Evolutionary conservation across 2,797 vertebrate species (phyloP).

Genomic region (Acanthornis magna): DNA sequence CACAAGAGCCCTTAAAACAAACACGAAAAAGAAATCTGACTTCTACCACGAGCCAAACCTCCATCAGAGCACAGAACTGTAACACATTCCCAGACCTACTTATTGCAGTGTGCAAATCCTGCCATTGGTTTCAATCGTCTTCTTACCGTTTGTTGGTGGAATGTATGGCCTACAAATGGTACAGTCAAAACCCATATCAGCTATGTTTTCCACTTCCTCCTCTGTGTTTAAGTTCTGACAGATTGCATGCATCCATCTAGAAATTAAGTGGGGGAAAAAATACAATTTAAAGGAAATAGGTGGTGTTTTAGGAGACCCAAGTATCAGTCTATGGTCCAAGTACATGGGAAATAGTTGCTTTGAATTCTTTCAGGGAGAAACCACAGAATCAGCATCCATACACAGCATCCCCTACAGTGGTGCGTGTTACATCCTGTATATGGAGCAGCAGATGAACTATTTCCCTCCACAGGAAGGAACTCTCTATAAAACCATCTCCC

Average conservation of each 20-base stretch:
- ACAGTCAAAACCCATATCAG: conserved; percentile 94
- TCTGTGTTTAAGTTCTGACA: conserved; percentile 95
- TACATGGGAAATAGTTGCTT: neutral
- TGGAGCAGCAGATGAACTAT: neutral
- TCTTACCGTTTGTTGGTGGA: conserved; percentile 84
- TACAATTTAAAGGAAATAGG: conserved; percentile 68
- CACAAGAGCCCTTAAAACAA: neutral
- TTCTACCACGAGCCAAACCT: neutral
- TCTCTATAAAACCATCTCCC: neutral
- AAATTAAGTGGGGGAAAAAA: conserved; percentile 61
- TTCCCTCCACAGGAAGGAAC: neutral
- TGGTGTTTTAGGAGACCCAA: conserved; percentile 54
- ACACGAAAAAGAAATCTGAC: neutral
- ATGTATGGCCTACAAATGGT: conserved; percentile 91
- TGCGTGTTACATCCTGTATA: neutral
- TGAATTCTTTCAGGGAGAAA: conserved; percentile 19
- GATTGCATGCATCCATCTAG: conserved; percentile 95
- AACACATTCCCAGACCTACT: conserved; percentile 40
- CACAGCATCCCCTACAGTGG: neutral
- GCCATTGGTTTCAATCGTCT: conserved; percentile 24
- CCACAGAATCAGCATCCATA: neutral
- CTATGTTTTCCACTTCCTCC: conserved; percentile 92
- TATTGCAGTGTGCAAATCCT: conserved; percentile 25
- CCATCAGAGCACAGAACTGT: neutral
- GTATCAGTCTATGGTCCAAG: conserved; percentile 21